These are phyloP conservation scores for Oncorhynchus gorbuscha DNA, from an alignment of 2,113 vertebrate genomes.

Conservation along the genomic window DNA sequence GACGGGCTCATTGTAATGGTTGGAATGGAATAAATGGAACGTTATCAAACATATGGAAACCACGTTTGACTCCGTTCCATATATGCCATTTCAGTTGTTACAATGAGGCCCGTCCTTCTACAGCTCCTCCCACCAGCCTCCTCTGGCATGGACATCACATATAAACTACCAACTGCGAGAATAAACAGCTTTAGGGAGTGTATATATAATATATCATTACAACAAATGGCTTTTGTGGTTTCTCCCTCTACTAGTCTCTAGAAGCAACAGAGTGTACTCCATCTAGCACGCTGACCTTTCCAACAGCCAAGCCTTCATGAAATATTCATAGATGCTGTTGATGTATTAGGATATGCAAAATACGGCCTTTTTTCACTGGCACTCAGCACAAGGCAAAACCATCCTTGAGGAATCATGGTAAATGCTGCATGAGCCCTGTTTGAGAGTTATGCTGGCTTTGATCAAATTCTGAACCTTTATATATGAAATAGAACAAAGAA, in stretches of 20 bases:
- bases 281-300: slow-evolving; percentile 61
- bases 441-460: too few relatives aligned
- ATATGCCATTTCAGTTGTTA: too few relatives aligned
- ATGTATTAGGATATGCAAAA: slow-evolving; percentile 39
- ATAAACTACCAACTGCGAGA: not conserved
- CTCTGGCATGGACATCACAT: too few relatives aligned
- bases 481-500: too few relatives aligned
- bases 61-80: too few relatives aligned
- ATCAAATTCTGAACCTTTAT: too few relatives aligned
- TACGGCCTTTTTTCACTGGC: slow-evolving; percentile 34
- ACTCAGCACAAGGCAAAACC: slow-evolving; percentile 35
- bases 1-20: too few relatives aligned
- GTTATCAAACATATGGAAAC: too few relatives aligned
- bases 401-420: slow-evolving; percentile 31
- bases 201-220: not conserved
- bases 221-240: slow-evolving; percentile 24
- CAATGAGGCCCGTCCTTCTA: too few relatives aligned
- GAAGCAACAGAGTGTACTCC: slow-evolving; percentile 30
- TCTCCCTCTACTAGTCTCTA: slow-evolving; percentile 18
- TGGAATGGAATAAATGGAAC: too few relatives aligned
- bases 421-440: slow-evolving; percentile 12
- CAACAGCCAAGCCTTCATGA: slow-evolving; percentile 44
- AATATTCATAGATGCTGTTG: slow-evolving; percentile 61
- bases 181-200: not conserved
- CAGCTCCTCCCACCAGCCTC: too few relatives aligned